Conservation (phyloP, 2,797 vertebrate species). For the Hydrophis major region DNA sequence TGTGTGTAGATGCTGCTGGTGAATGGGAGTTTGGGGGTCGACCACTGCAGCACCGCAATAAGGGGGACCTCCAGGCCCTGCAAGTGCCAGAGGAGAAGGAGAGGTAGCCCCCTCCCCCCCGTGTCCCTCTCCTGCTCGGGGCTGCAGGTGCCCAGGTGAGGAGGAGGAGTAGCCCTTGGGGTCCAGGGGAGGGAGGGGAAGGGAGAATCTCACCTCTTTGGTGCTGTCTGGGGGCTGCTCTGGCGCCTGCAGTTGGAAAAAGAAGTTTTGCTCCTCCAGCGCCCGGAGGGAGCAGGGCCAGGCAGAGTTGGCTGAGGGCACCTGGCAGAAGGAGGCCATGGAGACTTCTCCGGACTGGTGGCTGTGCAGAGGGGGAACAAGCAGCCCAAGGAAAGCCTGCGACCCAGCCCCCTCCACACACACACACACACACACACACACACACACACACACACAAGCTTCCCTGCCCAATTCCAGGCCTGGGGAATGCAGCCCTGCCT, state of each 20-base stretch:
- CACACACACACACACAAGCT: neutral
- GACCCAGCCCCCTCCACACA: neutral
- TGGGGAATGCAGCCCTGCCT: neutral
- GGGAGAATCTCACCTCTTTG: conserved; percentile 75
- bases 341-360: conserved; percentile 89
- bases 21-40: conserved; percentile 88
- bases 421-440: neutral
- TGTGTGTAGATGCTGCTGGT: conserved; percentile 92
- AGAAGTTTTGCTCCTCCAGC: conserved; percentile 90
- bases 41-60: conserved; percentile 91
- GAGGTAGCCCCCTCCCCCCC: too few species aligned
- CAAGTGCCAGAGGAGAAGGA: neutral
- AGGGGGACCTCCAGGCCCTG: conserved; percentile 91
- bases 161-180: too few species aligned
- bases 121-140: neutral
- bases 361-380: conserved; percentile 58
- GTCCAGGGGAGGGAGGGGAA: too few species aligned
- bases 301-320: conserved; percentile 76
- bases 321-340: conserved; percentile 87
- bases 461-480: neutral
- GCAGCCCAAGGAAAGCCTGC: neutral
- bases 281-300: conserved; percentile 88
- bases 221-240: conserved; percentile 81
- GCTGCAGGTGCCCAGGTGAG: neutral
- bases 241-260: conserved; percentile 87